Conservation (phyloP, 2,797 vertebrate species). For the Gambusia yucatana region DNA sequence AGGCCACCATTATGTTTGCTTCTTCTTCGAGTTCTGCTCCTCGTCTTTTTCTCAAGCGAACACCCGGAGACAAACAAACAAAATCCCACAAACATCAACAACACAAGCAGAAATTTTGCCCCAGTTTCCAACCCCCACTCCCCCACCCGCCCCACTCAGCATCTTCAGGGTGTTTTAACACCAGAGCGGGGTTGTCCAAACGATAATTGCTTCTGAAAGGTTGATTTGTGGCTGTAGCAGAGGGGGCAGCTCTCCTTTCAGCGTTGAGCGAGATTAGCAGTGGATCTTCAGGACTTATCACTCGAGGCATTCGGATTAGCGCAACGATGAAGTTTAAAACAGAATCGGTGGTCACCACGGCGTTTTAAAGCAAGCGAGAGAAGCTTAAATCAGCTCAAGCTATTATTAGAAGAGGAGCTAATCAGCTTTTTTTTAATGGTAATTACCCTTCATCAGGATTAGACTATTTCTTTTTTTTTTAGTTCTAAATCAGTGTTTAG, state of each 20-base stretch:
- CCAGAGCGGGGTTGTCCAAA: slow-evolving; percentile 79
- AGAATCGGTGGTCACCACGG: slow-evolving; percentile 78
- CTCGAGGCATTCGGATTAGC: slow-evolving; percentile 86
- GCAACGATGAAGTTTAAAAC: slow-evolving; percentile 83
- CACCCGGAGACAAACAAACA: slow-evolving; percentile 23
- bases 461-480: slow-evolving; percentile 64
- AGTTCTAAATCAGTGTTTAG: slow-evolving; percentile 56
- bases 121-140: slow-evolving; percentile 3
- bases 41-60: slow-evolving; percentile 32
- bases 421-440: slow-evolving; percentile 81
- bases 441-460: slow-evolving; percentile 82
- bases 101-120: slow-evolving; percentile 43
- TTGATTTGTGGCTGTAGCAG: slow-evolving; percentile 84
- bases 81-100: slow-evolving; percentile 34
- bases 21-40: slow-evolving; percentile 36
- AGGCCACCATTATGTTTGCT: slow-evolving; percentile 19
- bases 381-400: slow-evolving; percentile 71
- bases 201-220: slow-evolving; percentile 86
- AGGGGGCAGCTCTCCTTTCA: slow-evolving; percentile 78
- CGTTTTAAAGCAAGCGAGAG: slow-evolving; percentile 62
- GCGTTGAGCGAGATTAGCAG: slow-evolving; percentile 85
- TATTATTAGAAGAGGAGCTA: slow-evolving; percentile 78
- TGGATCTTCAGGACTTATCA: slow-evolving; percentile 88
- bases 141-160: slow-evolving; percentile 40
- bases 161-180: slow-evolving; percentile 62